Evolutionary conservation across 2,888 invertebrate genomes (phyloP).

Genomic region (Diarsia mendica): DNA sequence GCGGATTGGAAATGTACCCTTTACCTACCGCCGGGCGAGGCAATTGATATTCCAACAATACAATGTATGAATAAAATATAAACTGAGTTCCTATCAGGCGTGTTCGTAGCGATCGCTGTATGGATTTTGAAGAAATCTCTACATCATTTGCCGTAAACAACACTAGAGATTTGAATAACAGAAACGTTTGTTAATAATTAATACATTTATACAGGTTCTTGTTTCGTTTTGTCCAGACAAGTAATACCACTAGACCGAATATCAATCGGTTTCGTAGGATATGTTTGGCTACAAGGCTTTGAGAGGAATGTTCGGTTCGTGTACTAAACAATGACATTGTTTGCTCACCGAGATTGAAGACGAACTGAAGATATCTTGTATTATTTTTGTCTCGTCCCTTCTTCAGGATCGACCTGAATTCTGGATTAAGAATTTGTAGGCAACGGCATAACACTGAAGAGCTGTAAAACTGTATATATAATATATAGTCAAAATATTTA

Average conservation of each 20-base stretch:
- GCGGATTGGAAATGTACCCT: constrained; percentile 91
- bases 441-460: background rate
- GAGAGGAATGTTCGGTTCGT: constrained; percentile 41
- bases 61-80: constrained; percentile 91
- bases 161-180: constrained; percentile 44
- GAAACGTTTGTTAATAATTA: constrained; percentile 42
- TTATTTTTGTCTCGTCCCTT: constrained; percentile 42
- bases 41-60: constrained; percentile 91
- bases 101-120: constrained; percentile 84
- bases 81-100: constrained; percentile 88
- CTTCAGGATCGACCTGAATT: background rate
- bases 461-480: background rate
- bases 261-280: constrained; percentile 23
- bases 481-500: background rate
- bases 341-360: constrained; percentile 53
- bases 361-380: constrained; percentile 34
- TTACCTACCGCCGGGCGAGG: constrained; percentile 90
- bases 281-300: constrained; percentile 43
- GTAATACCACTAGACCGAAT: constrained; percentile 34
- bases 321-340: constrained; percentile 60
- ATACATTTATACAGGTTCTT: constrained; percentile 23
- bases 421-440: background rate
- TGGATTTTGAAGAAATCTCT: constrained; percentile 82
- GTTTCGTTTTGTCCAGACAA: constrained; percentile 26
- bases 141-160: constrained; percentile 67